Base-by-base conservation (phyloP, 2,113 vertebrate species). In the Phalacrocorax carbo region DNA sequence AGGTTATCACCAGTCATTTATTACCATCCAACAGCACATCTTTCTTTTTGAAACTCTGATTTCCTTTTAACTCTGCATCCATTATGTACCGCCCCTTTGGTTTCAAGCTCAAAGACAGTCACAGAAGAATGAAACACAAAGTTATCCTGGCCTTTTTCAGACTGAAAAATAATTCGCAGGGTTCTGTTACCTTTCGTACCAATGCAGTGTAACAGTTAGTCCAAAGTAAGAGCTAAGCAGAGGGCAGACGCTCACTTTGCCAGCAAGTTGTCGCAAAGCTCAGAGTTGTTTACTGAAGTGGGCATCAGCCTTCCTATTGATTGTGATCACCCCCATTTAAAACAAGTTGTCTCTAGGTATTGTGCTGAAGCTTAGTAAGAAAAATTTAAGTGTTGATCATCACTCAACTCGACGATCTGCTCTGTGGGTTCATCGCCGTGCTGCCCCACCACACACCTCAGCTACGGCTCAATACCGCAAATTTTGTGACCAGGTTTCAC, bases 381-480 rank as follows among this genome's bases (percentile, higher is more conserved):
- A 2, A 49, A 42, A 38, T 34, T 20, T 11, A 55, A 38, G 27
- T 62, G 55, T 9, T 49, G 69, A 54, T 42, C 51, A 66, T 11
- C 40, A 11, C 11, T 22, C 30, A 29, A 42, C 18, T n/a, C 2
- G 3, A 48, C 38, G 21, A 34, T 13, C 38, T 38, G 2, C 60
- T 81, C 4, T 18, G 54, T 4, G 26, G 46, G 32, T 62, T 38
- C 19, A 34, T 32, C 42, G 2, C 29, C 11, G 2, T 7, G 46
- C 48, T 42, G 46, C 12, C 58, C 40, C 32, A 32, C 25, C 4
- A 14, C 32, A 36, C 62, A 13, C 29, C 60, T 54, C 61, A 15
- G 48, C 52, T 44, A 25, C 0, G 0, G 51, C 61, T 40, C 64
- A 69, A 4, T 4, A 11, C 12, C 9, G 36, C 10, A 11, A 19